phyloP scores from a whole-genome alignment of 2,797 vertebrate species.

The Chaunax sp. region DNA sequence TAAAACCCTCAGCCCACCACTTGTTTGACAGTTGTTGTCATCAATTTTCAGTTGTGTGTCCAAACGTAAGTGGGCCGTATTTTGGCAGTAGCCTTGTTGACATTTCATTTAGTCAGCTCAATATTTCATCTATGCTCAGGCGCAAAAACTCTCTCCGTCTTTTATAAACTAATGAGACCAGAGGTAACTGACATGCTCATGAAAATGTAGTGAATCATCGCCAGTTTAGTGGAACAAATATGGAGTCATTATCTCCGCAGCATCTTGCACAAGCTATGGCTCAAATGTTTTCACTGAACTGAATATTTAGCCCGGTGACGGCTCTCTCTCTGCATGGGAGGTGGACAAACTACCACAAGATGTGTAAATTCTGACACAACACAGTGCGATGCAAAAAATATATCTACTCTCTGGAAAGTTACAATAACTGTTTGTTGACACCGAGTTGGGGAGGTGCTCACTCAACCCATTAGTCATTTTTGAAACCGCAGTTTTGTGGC shows the following conservation, averaged over 20 bases:
- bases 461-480: conserved; percentile 15
- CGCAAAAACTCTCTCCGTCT: conserved; percentile 14
- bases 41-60: conserved; percentile 40
- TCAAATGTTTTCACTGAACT: neutral
- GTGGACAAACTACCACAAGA: neutral
- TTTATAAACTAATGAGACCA: conserved; percentile 35
- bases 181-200: conserved; percentile 22
- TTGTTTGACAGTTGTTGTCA: conserved; percentile 52
- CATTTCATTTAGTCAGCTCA: conserved; percentile 59
- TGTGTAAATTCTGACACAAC: conserved; percentile 28
- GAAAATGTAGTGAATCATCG: conserved; percentile 11
- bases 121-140: conserved; percentile 46
- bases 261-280: neutral
- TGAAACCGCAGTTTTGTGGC: neutral
- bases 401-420: conserved; percentile 4
- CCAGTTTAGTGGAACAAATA: conserved; percentile 13
- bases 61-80: conserved; percentile 37
- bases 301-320: neutral
- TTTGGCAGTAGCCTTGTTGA: conserved; percentile 60
- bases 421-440: conserved; percentile 11
- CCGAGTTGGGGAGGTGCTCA: conserved; percentile 14
- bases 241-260: conserved; percentile 6
- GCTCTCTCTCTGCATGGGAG: neutral
- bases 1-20: conserved; percentile 39
- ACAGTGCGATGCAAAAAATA: conserved; percentile 27